Evolutionary conservation across 2,113 vertebrate species (phyloP).

Genomic region (Otolemur garnettii): DNA sequence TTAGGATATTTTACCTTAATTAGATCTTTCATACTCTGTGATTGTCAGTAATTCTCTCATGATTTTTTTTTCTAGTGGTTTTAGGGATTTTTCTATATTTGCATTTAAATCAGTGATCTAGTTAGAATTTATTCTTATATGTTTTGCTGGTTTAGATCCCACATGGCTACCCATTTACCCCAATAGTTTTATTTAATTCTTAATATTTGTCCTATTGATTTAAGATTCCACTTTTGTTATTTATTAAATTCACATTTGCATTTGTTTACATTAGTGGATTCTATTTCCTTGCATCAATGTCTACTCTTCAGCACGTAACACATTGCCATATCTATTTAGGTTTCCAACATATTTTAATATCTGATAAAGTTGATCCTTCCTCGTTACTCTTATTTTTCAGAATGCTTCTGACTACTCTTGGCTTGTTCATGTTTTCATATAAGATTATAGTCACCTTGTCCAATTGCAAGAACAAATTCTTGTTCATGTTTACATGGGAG

Average conservation of each 20-base stretch:
- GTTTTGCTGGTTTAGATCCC: background rate
- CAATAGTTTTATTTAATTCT: background rate
- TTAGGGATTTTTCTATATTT: background rate
- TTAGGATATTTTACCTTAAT: background rate
- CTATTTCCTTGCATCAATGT: background rate
- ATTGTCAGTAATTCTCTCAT: background rate
- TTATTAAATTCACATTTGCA: background rate
- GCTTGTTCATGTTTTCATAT: background rate
- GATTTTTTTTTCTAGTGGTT: background rate
- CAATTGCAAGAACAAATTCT: background rate
- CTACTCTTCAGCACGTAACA: background rate
- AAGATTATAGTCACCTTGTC: background rate
- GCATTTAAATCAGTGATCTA: background rate
- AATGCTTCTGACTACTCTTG: background rate
- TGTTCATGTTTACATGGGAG: background rate
- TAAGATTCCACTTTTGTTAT: background rate
- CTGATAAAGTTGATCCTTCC: background rate
- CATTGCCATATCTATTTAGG: background rate
- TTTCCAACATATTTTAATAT: background rate
- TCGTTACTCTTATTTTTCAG: background rate
- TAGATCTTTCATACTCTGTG: background rate
- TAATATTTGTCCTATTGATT: slow-evolving; percentile 14
- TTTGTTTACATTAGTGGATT: slow-evolving; percentile 1
- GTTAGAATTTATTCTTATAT: slow-evolving; percentile 6
- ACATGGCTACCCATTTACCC: background rate